Percentiles rank a stretch among this genome's conserved stretches.
Conservation (phyloP, 2,113 vertebrate genomes). For the Marmota flaviventris region DNA sequence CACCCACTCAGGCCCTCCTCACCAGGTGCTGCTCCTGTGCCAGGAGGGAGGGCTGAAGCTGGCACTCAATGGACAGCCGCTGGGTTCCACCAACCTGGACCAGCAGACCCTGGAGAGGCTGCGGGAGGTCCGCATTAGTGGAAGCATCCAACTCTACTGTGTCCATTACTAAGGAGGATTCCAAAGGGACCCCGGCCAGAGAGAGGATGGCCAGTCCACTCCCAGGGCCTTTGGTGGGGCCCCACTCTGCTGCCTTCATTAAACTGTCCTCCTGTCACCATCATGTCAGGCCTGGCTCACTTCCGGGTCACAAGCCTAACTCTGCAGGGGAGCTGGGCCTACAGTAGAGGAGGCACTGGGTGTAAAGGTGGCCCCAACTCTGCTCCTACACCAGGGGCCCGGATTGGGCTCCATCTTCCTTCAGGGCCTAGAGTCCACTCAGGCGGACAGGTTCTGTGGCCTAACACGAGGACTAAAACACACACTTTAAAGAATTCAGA, state of each 20-base stretch:
- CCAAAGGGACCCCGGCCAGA: accelerated
- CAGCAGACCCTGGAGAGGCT: conserved; percentile 63
- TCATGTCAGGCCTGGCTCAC: neutral
- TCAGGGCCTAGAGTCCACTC: neutral
- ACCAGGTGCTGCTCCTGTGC: conserved; percentile 81
- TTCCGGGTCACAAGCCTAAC: neutral
- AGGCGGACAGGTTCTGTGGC: neutral
- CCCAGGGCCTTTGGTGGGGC: accelerated
- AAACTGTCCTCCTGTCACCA: neutral
- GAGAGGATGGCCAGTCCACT: accelerated
- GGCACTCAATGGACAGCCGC: conserved; percentile 80
- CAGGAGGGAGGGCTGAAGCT: conserved; percentile 77
- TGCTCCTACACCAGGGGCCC: neutral
- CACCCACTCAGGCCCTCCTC: accelerated
- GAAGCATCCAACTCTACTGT: conserved; percentile 76
- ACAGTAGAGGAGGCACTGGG: accelerated
- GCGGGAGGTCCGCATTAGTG: conserved; percentile 76
- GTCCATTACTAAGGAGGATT: conserved; percentile 69
- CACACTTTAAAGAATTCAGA: neutral
- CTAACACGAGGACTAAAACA: neutral
- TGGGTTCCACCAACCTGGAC: conserved; percentile 64
- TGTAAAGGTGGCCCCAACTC: neutral
- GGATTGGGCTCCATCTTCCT: neutral
- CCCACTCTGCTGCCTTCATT: neutral
- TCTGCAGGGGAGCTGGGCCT: neutral